A percentile compares a stretch with the other conserved stretches of the same genome.
These are phyloP conservation scores for Baronia brevicornis DNA, from an alignment of 2,888 invertebrate species.

Conservation along the genomic window DNA sequence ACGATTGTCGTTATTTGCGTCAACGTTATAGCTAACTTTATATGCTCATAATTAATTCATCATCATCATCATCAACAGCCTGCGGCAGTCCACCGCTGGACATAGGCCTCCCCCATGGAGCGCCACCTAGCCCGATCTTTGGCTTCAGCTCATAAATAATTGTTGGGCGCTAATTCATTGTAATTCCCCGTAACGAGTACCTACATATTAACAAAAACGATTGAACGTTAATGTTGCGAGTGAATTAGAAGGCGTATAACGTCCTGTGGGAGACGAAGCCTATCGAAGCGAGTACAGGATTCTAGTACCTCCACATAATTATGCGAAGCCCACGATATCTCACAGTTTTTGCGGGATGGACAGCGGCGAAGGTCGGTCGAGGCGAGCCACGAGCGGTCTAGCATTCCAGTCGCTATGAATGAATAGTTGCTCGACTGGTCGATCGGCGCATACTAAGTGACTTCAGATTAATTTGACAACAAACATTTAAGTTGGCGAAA, in stretches of 20 bases:
- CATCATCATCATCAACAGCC: too few relatives aligned
- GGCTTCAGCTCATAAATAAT: conserved; percentile 4
- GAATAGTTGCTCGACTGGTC: conserved; percentile 69
- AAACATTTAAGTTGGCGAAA: conserved; percentile 69
- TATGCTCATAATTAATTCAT: conserved; percentile 2
- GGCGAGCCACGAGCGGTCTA: conserved; percentile 65
- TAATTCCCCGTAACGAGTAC: conserved; percentile 8
- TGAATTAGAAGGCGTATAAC: conserved; percentile 19
- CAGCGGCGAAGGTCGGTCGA: conserved; percentile 55
- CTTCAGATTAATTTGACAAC: conserved; percentile 74
- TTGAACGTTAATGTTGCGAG: conserved; percentile 12
- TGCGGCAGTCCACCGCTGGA: too few relatives aligned
- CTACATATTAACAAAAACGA: conserved; percentile 10
- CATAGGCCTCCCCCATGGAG: too few relatives aligned
- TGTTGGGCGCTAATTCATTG: conserved; percentile 3
- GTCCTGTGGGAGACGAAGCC: conserved; percentile 33
- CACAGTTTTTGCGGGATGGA: conserved; percentile 30
- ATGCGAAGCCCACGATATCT: conserved; percentile 36
- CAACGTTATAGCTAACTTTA: conserved; percentile 9
- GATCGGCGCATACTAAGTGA: conserved; percentile 60
- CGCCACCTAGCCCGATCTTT: too few relatives aligned
- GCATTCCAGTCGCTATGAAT: conserved; percentile 72
- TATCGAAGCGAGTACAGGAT: conserved; percentile 22
- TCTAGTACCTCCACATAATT: conserved; percentile 50
- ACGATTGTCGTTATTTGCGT: conserved; percentile 7